Evolutionary conservation across 2,888 invertebrate species (phyloP).

Genomic region (Pycnomerus fuliginosus): DNA sequence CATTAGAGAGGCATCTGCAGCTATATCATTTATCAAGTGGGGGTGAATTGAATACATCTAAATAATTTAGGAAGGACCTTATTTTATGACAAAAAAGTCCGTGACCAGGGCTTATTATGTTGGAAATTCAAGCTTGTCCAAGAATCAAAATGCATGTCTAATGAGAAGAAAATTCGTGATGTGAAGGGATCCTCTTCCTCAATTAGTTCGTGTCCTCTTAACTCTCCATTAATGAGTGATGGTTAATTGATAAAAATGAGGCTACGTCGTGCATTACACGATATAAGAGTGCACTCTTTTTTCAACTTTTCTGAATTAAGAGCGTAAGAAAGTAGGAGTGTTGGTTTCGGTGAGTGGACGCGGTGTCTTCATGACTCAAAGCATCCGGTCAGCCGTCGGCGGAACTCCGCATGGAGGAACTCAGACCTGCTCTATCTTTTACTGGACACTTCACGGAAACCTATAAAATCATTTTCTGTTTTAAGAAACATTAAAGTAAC

Average conservation of each 20-base stretch:
- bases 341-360: conserved; percentile 44
- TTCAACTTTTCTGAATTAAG: conserved; percentile 20
- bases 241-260: conserved; percentile 15
- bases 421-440: conserved; percentile 32
- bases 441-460: conserved; percentile 33
- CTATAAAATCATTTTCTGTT: neutral
- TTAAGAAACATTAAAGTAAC: neutral
- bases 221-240: conserved; percentile 12
- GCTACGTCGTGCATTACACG: conserved; percentile 16
- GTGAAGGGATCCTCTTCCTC: neutral
- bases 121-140: conserved; percentile 24
- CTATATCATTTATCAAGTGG: conserved; percentile 8
- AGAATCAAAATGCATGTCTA: conserved; percentile 24
- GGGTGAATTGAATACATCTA: conserved; percentile 16
- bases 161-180: conserved; percentile 9
- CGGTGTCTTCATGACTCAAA: conserved; percentile 41
- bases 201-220: conserved; percentile 11
- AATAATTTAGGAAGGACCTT: conserved; percentile 3
- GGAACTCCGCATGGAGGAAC: conserved; percentile 43
- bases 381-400: conserved; percentile 47
- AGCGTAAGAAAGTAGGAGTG: conserved; percentile 44
- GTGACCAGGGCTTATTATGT: conserved; percentile 31
- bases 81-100: no score
- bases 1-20: conserved; percentile 17
- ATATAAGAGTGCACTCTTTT: conserved; percentile 13